These are phyloP conservation scores for Tachystola acroxantha DNA, from an alignment of 2,888 invertebrate species.

Conservation along the genomic window DNA sequence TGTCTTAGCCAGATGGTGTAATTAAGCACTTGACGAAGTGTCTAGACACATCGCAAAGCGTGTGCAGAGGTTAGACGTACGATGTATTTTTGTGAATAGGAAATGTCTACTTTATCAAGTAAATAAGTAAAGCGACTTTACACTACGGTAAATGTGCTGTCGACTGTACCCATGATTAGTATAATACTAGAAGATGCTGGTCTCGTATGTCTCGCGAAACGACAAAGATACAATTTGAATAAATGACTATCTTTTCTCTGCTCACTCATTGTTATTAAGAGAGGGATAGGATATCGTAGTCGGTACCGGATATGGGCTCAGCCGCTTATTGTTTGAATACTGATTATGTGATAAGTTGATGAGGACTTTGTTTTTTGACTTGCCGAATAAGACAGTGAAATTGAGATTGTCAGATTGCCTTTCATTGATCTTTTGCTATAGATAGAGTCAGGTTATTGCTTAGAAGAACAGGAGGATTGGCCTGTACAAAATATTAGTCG, in stretches of 20 bases:
- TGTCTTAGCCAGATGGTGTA: too few relatives aligned
- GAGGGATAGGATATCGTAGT: conserved; percentile 36
- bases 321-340: conserved; percentile 42
- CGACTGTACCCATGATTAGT: too few relatives aligned
- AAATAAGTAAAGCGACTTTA: too few relatives aligned
- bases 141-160: too few relatives aligned
- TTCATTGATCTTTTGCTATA: neutral
- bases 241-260: conserved; percentile 26
- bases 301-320: conserved; percentile 39
- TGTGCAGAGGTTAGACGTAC: too few relatives aligned
- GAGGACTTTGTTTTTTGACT: conserved; percentile 11
- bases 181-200: too few relatives aligned
- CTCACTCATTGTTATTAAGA: conserved; percentile 22
- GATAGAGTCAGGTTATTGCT: too few relatives aligned
- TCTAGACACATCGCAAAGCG: too few relatives aligned
- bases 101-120: too few relatives aligned
- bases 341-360: conserved; percentile 28
- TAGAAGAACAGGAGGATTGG: neutral
- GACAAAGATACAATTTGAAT: conserved; percentile 34
- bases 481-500: neutral
- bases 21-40: too few relatives aligned
- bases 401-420: neutral
- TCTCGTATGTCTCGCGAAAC: conserved; percentile 17
- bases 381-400: conserved; percentile 8
- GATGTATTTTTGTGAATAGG: too few relatives aligned